phyloP scores from a whole-genome alignment of 1,140 invertebrate species.

The Heliothis subflexa region DNA sequence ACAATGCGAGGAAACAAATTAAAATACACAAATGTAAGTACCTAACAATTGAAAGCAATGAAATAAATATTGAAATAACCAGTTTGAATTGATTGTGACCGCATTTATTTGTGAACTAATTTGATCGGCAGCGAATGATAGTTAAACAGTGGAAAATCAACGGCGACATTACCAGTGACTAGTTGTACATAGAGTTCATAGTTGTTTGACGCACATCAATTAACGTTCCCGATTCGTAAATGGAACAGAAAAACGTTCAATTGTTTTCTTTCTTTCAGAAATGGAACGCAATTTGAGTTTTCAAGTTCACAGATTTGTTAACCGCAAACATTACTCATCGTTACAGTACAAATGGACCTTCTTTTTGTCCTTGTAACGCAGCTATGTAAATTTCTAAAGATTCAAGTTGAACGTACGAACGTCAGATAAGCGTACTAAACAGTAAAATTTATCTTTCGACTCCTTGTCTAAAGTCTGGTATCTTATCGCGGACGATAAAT shows the following conservation, averaged over 20 bases:
- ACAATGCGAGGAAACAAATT: conserved; percentile 22
- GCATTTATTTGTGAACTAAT: conserved; percentile 19
- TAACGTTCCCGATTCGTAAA: background rate
- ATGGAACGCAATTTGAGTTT: conserved; percentile 5
- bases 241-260: background rate
- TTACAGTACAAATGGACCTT: conserved; percentile 8
- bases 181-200: background rate
- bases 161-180: conserved; percentile 1
- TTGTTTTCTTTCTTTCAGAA: background rate
- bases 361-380: conserved; percentile 32
- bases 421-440: conserved; percentile 65
- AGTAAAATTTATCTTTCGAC: conserved; percentile 59
- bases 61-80: background rate
- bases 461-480: conserved; percentile 66
- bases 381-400: conserved; percentile 66
- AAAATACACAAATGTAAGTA: conserved; percentile 17
- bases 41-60: background rate
- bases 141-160: conserved; percentile 22
- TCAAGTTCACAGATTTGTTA: conserved; percentile 14
- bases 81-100: background rate
- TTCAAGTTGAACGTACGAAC: conserved; percentile 73
- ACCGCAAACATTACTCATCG: conserved; percentile 23
- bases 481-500: conserved; percentile 61
- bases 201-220: background rate
- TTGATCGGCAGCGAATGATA: background rate